Base-by-base conservation (phyloP, 30 jellyfish, hydroid and myxozoan genomes). In the Nemopilema nomurai region DNA sequence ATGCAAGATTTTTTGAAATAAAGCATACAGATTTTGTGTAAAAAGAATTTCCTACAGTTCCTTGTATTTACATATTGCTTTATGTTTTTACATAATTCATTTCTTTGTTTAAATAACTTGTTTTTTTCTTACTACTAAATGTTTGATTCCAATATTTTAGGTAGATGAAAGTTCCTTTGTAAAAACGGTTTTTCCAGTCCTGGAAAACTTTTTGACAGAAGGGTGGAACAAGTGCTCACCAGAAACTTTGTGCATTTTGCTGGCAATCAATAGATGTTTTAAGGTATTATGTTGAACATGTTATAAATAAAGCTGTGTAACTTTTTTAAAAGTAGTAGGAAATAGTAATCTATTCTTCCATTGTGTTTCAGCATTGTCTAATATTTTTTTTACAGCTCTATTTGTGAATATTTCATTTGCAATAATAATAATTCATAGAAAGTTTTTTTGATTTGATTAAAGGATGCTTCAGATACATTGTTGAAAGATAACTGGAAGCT, bases 221-320 rank as follows among this genome's bases (percentile, higher is more conserved):
- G 97, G 97, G 1, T 91, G 97, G 97, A 65, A 70, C 6, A 22
- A 41, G 7, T 91, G 92, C 75, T 51, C 97, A 1, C 90, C 96
- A 1, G 97, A 91, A 49, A 86, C 75, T 51, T 51, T 91, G 33
- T 62, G 71, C 88, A 91, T 91, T 63, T 49, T 81, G 90, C 90
- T 83, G 23, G 87, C 86, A 8, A 78, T 74, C 18, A 89, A 91
- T 53, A 78, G 74, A 26, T 66, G 23, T 1, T 91, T 85, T 31
- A 80, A 66, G 93, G 97, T 91, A 26, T 13, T 73, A 28, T 27
- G 0, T n/a, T n/a, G n/a, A n/a, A n/a, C n/a, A n/a, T n/a, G n/a
- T n/a, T n/a, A n/a, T n/a, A n/a, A n/a, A n/a, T n/a, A n/a, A n/a
- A n/a, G n/a, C n/a, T n/a, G n/a, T n/a, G n/a, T n/a, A n/a, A n/a